These are phyloP conservation scores for Lipotes vexillifer DNA, from an alignment of 2,113 vertebrate genomes.

Conservation along the genomic window DNA sequence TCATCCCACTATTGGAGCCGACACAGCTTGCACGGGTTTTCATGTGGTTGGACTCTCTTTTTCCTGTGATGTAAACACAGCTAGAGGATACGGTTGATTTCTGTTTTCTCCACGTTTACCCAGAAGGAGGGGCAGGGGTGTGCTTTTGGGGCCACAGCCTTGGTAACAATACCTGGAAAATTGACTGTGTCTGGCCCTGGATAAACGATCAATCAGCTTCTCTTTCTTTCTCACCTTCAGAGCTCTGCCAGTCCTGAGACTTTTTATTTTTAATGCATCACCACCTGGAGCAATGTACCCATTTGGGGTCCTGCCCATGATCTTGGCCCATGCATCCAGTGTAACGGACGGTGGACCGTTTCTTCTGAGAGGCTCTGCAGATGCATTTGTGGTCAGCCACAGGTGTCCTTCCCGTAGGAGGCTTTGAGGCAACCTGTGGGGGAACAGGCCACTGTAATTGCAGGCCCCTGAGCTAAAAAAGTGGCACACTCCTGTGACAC, in stretches of 20 bases:
- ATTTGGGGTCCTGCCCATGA: neutral
- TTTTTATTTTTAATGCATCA: neutral
- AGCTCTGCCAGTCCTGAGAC: neutral
- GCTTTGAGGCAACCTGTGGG: accelerated
- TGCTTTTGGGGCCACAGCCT: no score
- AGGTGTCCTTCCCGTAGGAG: accelerated
- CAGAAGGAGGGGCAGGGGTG: neutral
- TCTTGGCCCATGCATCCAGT: accelerated
- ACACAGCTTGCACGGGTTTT: no score
- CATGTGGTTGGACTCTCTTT: no score
- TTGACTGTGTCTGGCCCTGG: accelerated
- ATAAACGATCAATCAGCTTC: neutral
- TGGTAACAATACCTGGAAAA: accelerated
- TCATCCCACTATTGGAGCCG: no score
- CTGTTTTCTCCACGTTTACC: neutral
- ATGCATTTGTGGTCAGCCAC: no score
- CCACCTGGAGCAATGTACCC: accelerated
- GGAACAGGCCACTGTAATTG: neutral
- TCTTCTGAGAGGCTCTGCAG: neutral
- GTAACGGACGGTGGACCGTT: accelerated
- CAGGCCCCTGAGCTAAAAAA: neutral
- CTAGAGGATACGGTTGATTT: neutral
- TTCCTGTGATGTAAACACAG: neutral
- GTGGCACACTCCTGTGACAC: accelerated
- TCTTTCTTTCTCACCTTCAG: neutral